Percentiles rank a stretch among this genome's conserved stretches.
These are phyloP conservation scores for Suricata suricatta DNA, from an alignment of 2,113 vertebrate species.

Conservation along the genomic window DNA sequence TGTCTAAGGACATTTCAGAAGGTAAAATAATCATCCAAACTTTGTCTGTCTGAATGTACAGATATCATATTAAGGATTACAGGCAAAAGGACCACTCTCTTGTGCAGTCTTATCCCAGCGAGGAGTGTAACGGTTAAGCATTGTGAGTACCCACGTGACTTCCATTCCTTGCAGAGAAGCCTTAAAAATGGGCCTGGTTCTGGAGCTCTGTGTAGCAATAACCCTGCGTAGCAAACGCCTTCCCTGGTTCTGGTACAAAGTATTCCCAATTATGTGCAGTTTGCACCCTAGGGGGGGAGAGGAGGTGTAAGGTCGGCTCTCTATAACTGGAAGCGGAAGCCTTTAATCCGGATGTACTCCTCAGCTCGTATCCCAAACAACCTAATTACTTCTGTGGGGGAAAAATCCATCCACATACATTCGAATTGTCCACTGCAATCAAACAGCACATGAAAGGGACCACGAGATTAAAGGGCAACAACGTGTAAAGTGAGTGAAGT, in stretches of 20 bases:
- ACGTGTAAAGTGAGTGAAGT: background rate
- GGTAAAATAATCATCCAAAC: background rate
- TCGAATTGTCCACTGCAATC: slow-evolving; percentile 6
- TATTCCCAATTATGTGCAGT: background rate
- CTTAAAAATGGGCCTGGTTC: background rate
- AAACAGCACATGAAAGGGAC: slow-evolving; percentile 25
- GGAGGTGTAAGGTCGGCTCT: background rate
- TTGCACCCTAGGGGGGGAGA: background rate
- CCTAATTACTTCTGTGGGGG: slow-evolving; percentile 45
- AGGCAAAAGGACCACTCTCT: background rate
- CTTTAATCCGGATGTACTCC: slow-evolving; percentile 30
- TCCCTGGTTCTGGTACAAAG: background rate
- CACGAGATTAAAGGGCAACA: slow-evolving; percentile 39
- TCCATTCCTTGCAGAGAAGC: background rate
- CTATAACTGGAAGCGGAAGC: background rate
- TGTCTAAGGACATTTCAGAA: background rate
- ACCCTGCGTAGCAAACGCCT: background rate
- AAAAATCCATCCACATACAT: slow-evolving; percentile 13
- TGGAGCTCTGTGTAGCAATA: background rate
- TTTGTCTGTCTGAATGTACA: background rate
- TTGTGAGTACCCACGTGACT: background rate
- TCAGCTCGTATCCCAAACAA: background rate
- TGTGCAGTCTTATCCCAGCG: background rate
- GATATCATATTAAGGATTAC: background rate
- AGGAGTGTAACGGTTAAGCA: background rate